A percentile compares a stretch with the other conserved stretches of the same genome.
Evolutionary conservation across 2,113 vertebrate species (phyloP).

Genomic region (Orycteropus afer): DNA sequence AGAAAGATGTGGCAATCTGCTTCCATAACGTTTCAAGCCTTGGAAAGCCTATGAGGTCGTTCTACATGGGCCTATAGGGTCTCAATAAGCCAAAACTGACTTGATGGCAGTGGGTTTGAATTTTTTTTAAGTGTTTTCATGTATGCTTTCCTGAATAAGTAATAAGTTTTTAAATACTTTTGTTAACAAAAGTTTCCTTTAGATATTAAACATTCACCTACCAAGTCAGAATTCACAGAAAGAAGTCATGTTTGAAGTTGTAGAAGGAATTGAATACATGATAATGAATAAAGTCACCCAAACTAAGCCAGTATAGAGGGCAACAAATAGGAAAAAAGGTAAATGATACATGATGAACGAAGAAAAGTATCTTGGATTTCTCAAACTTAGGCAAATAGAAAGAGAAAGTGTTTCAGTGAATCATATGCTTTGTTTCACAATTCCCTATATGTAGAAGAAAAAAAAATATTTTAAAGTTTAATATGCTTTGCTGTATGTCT

Average conservation of each 20-base stretch:
- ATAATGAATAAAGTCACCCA: not conserved
- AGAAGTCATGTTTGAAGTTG: not conserved
- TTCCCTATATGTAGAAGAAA: not conserved
- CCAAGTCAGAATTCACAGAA: not conserved
- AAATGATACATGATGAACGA: not conserved
- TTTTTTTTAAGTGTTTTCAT: not conserved
- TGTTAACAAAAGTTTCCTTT: not conserved
- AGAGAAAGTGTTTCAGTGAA: not conserved
- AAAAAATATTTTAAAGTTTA: not conserved
- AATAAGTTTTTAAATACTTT: not conserved
- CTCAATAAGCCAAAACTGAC: too few species aligned
- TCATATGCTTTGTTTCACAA: not conserved
- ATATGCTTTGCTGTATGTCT: not conserved
- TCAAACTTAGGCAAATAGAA: not conserved
- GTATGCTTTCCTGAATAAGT: not conserved
- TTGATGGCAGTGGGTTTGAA: too few species aligned
- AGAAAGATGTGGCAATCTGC: too few species aligned
- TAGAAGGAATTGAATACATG: not conserved
- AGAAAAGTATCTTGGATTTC: not conserved
- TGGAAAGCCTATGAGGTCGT: too few species aligned
- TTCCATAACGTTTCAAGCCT: too few species aligned
- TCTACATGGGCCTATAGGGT: too few species aligned
- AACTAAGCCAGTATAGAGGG: not conserved
- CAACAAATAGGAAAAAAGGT: not conserved
- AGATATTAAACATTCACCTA: not conserved